Evolutionary conservation across 2,113 vertebrate genomes (phyloP), one percentile per base, ranked within the genome.

Genomic region (Tragelaphus imberbis): DNA sequence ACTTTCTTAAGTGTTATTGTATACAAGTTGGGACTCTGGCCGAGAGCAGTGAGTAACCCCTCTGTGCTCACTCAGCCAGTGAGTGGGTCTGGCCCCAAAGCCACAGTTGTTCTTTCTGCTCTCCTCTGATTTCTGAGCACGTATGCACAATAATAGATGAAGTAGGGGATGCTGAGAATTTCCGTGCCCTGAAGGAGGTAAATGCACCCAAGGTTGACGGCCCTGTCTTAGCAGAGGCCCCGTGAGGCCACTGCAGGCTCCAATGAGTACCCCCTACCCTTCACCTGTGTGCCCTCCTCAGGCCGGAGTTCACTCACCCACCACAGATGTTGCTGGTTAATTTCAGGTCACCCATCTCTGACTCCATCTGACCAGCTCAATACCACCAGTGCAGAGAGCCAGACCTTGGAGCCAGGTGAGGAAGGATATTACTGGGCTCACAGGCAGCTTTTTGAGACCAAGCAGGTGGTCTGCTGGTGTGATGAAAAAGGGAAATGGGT

Each of bases 371-470:
- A 1, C 8, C 71, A 63, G 88, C 61, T 14, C 27, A 87, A 71
- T 23, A 40, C 81, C 47, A 84, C 61, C 84, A 2, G 0, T 0
- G 12, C 55, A 0, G 65, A 79, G 2, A 98, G 53, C 15, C 0
- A 11, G 28, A 79, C 95, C 0, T 27, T 0, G 56, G 23, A 98
- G 2, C 28, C 56, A 6, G 98, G 99, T 99, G 79, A 98, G 94
- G 33, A 40, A 65, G 3, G 1, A 13, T 40, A 53, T 13, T 23
- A 10, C 21, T 58, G 71, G 68, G 9, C 13, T 11, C 44, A 2
- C 0, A 8, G 51, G 68, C 81, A 53, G n/a, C 63, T 95, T n/a
- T 49, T 75, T 44, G 77, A 97, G 4, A n/a, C 1, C 1, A 23
- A 27, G 61, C 15, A 11, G 36, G 44, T 30, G 47, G n/a, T 23